Conservation (phyloP, 2,888 invertebrate genomes). For the Eulithis prunata region DNA sequence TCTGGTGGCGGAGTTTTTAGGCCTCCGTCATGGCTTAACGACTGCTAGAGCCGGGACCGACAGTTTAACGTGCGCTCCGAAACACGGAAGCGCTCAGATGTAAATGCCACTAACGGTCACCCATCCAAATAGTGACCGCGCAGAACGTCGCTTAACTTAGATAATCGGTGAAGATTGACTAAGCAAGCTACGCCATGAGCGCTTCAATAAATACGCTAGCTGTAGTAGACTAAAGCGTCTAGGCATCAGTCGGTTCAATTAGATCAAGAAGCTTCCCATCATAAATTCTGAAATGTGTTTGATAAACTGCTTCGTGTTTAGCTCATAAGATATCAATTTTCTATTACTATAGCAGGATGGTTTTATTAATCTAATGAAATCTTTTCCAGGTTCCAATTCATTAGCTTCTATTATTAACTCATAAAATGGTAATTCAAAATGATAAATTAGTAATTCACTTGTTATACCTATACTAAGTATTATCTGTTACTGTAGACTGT, state of each 20-base stretch:
- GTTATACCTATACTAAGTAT: constrained; percentile 40
- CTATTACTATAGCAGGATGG: constrained; percentile 20
- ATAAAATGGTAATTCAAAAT: constrained; percentile 61
- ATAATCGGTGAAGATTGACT: no score
- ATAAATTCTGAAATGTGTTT: constrained; percentile 17
- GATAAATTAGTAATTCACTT: constrained; percentile 56
- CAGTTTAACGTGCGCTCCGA: no score
- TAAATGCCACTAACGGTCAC: no score
- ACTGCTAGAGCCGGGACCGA: no score
- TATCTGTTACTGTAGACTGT: constrained; percentile 49
- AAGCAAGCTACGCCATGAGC: no score
- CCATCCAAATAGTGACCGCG: no score
- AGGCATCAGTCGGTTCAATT: constrained; percentile 10
- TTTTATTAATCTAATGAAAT: constrained; percentile 49
- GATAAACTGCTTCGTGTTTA: constrained; percentile 23
- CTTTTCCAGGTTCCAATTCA: constrained; percentile 64
- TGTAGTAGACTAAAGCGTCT: constrained; percentile 15
- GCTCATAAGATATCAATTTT: constrained; percentile 22
- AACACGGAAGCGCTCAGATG: no score
- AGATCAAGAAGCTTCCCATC: constrained; percentile 2
- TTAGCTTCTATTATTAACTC: constrained; percentile 51
- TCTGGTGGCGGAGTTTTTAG: no score
- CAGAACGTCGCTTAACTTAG: no score
- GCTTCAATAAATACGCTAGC: not conserved
- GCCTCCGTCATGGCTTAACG: no score